Evolutionary conservation across 1,140 invertebrate species (phyloP).

Genomic region (Heliconius melpomene): DNA sequence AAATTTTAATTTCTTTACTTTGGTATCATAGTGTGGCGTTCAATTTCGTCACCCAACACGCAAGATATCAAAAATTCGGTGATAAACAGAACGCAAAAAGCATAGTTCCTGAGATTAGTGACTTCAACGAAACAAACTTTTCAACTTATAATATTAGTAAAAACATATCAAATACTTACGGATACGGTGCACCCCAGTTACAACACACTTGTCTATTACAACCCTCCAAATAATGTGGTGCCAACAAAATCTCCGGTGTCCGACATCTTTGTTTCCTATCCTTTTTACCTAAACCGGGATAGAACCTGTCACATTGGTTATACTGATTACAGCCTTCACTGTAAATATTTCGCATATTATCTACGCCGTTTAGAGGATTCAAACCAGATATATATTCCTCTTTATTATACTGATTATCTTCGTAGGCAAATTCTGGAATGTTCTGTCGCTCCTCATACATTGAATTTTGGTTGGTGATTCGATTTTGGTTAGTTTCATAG

Average conservation of each 20-base stretch:
- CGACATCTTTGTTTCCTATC: slow-evolving; percentile 82
- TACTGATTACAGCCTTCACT: slow-evolving; percentile 55
- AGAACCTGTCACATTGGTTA: slow-evolving; percentile 61
- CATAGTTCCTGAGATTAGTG: too few species aligned
- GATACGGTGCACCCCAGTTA: slow-evolving; percentile 76
- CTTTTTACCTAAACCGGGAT: slow-evolving; percentile 55
- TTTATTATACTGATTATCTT: slow-evolving; percentile 55
- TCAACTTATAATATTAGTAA: not conserved
- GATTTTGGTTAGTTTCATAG: slow-evolving; percentile 61
- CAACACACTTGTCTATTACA: slow-evolving; percentile 74
- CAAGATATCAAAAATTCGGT: too few species aligned
- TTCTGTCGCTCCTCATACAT: slow-evolving; percentile 60
- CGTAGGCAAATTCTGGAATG: slow-evolving; percentile 61
- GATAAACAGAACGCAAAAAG: too few species aligned
- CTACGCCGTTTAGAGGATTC: slow-evolving; percentile 56
- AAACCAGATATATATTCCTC: slow-evolving; percentile 61
- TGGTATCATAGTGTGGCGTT: too few species aligned
- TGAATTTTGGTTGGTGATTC: slow-evolving; percentile 47
- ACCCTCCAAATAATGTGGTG: slow-evolving; percentile 85
- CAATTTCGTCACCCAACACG: too few species aligned
- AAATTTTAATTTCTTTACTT: too few species aligned
- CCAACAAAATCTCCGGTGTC: slow-evolving; percentile 89
- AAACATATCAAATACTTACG: slow-evolving; percentile 53
- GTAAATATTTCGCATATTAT: slow-evolving; percentile 60
- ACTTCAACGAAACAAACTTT: not conserved